phyloP scores from a whole-genome alignment of 1,140 invertebrate species.

The Lordiphosa collinella region DNA sequence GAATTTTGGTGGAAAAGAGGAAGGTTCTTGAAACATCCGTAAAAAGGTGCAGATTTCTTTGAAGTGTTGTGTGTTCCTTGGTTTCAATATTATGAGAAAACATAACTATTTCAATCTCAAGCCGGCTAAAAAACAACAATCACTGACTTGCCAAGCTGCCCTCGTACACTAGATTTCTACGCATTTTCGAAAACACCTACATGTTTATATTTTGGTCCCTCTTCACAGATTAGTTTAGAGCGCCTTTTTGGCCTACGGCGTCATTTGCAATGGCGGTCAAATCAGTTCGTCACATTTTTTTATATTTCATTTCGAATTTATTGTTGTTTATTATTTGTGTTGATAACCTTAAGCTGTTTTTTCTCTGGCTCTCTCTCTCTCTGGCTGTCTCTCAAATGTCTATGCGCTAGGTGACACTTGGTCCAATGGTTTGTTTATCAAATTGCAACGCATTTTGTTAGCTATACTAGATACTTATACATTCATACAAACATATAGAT shows the following conservation, averaged over 20 bases:
- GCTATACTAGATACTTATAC: constrained; percentile 6
- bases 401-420: constrained; percentile 45
- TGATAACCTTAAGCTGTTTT: constrained; percentile 51
- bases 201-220: neutral
- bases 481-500: constrained; percentile 1
- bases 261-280: constrained; percentile 46
- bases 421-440: constrained; percentile 43
- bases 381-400: constrained; percentile 14
- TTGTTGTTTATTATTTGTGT: constrained; percentile 46
- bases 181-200: no score
- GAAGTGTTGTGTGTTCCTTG: no score
- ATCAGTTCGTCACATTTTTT: constrained; percentile 36
- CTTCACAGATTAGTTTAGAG: constrained; percentile 2
- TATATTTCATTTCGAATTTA: constrained; percentile 24
- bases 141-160: no score
- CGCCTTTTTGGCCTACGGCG: constrained; percentile 13
- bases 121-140: no score
- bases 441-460: constrained; percentile 32
- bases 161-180: no score
- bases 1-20: no score
- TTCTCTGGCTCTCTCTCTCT: constrained; percentile 11
- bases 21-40: no score
- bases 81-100: no score
- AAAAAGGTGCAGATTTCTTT: no score
- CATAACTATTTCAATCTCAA: no score